phyloP scores from a whole-genome alignment of 2,888 invertebrate species.

The Octonoba sinensis region DNA sequence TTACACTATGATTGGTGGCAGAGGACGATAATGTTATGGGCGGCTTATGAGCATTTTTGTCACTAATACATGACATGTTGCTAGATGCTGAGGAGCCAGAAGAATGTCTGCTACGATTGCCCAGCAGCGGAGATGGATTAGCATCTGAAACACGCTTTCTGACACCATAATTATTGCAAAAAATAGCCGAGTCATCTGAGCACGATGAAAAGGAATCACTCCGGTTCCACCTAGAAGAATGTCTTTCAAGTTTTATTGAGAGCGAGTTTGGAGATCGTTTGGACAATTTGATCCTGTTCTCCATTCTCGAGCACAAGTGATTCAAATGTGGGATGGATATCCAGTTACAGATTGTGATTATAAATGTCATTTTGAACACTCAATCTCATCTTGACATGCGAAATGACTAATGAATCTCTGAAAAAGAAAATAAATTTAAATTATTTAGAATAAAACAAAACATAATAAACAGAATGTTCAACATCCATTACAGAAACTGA shows the following conservation, averaged over 20 bases:
- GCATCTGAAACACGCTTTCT: constrained; percentile 3
- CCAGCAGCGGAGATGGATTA: background rate
- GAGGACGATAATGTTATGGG: constrained; percentile 5
- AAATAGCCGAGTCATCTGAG: constrained; percentile 35
- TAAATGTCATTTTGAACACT: too few relatives aligned
- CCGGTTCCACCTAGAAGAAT: constrained; percentile 7
- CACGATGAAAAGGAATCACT: constrained; percentile 35
- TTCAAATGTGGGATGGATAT: too few relatives aligned
- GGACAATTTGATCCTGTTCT: too few relatives aligned
- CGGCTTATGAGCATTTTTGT: constrained; percentile 22
- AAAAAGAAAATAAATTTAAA: too few relatives aligned
- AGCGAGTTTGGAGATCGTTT: background rate
- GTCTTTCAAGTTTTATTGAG: constrained; percentile 1
- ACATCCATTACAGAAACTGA: too few relatives aligned
- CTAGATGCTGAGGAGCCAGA: constrained; percentile 52
- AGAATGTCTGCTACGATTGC: constrained; percentile 27
- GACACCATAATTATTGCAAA: background rate
- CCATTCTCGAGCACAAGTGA: too few relatives aligned
- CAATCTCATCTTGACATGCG: too few relatives aligned
- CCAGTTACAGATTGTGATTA: too few relatives aligned
- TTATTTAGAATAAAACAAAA: too few relatives aligned
- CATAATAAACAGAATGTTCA: too few relatives aligned
- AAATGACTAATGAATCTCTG: too few relatives aligned
- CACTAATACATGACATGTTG: constrained; percentile 33
- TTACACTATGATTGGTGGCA: background rate